These are phyloP conservation scores for Hyphantria cunea DNA, from an alignment of 1,140 invertebrate genomes.

Conservation along the genomic window DNA sequence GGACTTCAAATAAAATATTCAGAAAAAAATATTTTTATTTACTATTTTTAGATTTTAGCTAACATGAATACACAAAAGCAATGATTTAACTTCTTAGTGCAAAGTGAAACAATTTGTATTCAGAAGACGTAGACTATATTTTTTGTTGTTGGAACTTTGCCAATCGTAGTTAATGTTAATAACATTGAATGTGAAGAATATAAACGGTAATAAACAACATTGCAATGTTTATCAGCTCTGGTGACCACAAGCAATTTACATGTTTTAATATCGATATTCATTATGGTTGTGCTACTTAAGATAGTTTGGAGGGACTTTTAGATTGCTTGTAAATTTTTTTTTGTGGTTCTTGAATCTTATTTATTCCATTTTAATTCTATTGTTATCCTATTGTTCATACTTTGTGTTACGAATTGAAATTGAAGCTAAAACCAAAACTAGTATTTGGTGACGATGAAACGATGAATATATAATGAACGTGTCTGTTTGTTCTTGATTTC, in stretches of 20 bases:
- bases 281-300: constrained; percentile 24
- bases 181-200: constrained; percentile 59
- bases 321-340: background rate
- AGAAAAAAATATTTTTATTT: too few species aligned
- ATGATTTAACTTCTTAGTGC: background rate
- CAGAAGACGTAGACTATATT: constrained; percentile 51
- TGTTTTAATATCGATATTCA: constrained; percentile 40
- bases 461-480: constrained; percentile 1
- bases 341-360: too few species aligned
- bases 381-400: too few species aligned
- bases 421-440: too few species aligned
- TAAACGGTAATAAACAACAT: constrained; percentile 57
- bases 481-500: background rate
- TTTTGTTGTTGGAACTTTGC: constrained; percentile 62
- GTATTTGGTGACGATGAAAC: too few species aligned
- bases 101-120: constrained; percentile 37
- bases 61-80: too few species aligned
- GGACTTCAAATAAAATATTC: too few species aligned
- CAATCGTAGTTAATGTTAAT: constrained; percentile 66
- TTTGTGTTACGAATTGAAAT: too few species aligned
- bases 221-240: constrained; percentile 44
- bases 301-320: constrained; percentile 6
- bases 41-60: too few species aligned
- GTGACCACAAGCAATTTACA: constrained; percentile 48
- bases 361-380: too few species aligned